These are phyloP conservation scores for Sturnus vulgaris DNA, from an alignment of 2,113 vertebrate species.

Conservation along the genomic window DNA sequence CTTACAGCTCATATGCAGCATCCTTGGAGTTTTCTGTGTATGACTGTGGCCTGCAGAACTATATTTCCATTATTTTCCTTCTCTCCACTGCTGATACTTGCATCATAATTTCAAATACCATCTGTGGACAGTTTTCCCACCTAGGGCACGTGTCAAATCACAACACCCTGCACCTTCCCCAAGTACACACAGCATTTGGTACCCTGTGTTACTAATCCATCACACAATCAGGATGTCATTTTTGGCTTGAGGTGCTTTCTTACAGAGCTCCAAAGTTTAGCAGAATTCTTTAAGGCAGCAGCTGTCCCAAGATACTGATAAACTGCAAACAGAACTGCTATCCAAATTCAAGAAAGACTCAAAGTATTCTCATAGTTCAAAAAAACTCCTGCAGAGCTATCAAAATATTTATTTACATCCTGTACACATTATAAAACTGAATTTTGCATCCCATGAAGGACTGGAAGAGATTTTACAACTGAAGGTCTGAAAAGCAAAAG, in stretches of 20 bases:
- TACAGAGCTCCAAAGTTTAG: neutral
- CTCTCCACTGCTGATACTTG: neutral
- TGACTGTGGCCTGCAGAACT: neutral
- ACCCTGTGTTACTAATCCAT: neutral
- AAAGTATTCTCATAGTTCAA: neutral
- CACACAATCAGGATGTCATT: neutral
- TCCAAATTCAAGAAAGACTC: neutral
- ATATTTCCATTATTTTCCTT: neutral
- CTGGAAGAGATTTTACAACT: neutral
- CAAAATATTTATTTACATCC: slow-evolving; percentile 37
- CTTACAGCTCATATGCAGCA: neutral
- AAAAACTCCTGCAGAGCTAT: neutral
- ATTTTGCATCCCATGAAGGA: neutral
- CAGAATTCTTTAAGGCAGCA: neutral
- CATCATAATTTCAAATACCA: neutral
- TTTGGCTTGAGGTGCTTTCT: neutral
- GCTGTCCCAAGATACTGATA: neutral
- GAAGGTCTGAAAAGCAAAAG: neutral
- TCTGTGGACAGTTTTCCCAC: neutral
- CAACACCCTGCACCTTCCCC: neutral
- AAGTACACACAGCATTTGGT: neutral
- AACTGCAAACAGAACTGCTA: neutral
- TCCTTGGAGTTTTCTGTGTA: neutral
- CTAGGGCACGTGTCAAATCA: neutral
- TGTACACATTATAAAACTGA: neutral